These are phyloP conservation scores for Henicopernis longicauda DNA, from an alignment of 2,113 vertebrate species.

Conservation along the genomic window DNA sequence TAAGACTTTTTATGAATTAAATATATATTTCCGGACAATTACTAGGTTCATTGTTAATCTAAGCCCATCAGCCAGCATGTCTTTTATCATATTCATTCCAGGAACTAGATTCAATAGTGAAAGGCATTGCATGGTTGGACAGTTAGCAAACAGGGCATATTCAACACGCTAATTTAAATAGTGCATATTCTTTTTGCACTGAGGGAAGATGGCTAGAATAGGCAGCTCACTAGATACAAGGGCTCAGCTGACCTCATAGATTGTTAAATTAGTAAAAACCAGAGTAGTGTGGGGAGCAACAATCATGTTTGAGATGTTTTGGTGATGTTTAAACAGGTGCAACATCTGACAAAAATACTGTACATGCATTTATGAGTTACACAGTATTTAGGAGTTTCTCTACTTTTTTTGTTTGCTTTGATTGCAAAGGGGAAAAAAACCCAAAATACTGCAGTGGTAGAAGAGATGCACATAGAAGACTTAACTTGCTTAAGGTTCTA, in stretches of 20 bases:
- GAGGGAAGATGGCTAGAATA: background rate
- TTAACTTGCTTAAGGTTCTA: background rate
- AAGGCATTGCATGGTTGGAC: constrained; percentile 37
- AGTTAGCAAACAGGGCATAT: constrained; percentile 40
- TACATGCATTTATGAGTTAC: background rate
- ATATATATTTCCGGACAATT: constrained; percentile 68
- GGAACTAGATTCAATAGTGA: constrained; percentile 23
- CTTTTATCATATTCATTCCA: constrained; percentile 39
- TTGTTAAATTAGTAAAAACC: background rate
- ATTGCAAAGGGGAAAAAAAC: background rate
- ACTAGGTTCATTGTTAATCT: constrained; percentile 63
- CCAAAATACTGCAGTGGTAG: background rate
- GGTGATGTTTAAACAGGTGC: background rate
- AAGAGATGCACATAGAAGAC: background rate
- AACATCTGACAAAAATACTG: background rate
- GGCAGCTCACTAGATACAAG: background rate
- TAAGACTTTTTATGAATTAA: constrained; percentile 68
- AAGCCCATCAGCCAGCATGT: constrained; percentile 43
- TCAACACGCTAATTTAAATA: background rate
- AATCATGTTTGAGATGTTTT: background rate
- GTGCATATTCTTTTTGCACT: background rate
- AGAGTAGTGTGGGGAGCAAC: background rate
- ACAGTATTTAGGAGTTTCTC: background rate
- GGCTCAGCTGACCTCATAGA: background rate
- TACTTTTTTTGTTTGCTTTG: background rate